Base-by-base conservation (phyloP, 2,888 invertebrate species). In the Myopa testacea region DNA sequence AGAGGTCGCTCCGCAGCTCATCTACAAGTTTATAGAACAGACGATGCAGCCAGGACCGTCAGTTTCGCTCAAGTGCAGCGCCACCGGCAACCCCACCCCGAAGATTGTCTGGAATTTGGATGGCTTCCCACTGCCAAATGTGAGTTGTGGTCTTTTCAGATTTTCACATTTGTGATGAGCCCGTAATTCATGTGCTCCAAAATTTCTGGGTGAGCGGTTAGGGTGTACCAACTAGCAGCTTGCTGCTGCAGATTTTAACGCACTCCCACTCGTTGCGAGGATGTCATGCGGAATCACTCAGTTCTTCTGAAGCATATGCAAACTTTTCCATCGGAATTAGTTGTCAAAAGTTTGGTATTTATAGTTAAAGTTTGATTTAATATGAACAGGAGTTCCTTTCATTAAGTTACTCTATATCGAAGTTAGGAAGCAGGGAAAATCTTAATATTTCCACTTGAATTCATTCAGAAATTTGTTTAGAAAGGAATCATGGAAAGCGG, bases 41-140 rank as follows among this genome's bases (percentile, higher is more conserved):
- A 95, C 94, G 65, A 91, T 95, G 82, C 94, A 94, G 84, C 93
- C 94, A 0, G 95, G 95, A 52, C 94, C 94, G n/a, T 92, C 93
- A 34, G 93, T 95, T 77, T 94, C 94, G 70, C 90, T 95, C 78
- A 93, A 94, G 87, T 95, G 95, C 86, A 93, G 93, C 82, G 93
- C 93, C 14, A 92, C 93, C 70, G 94, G 94, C 52, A 94, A 94
- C 89, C 95, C 95, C 16, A 93, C 94, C 71, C 95, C 95, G 4
- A 92, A 93, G 86, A 93, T 95, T 83, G 91, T 92, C 34, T 95
- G 95, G 95, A 91, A 92, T 65, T 90, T 94, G 81, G 94, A 94
- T 86, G 94, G 94, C 70, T 94, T 94, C 88, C 91, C 93, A 63
- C 88, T 94, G 82, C 93, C 94, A 77, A 92, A 88, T 83, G 89